These are phyloP conservation scores for Dasyprocta punctata DNA, from an alignment of 2,113 vertebrate species.

Conservation along the genomic window DNA sequence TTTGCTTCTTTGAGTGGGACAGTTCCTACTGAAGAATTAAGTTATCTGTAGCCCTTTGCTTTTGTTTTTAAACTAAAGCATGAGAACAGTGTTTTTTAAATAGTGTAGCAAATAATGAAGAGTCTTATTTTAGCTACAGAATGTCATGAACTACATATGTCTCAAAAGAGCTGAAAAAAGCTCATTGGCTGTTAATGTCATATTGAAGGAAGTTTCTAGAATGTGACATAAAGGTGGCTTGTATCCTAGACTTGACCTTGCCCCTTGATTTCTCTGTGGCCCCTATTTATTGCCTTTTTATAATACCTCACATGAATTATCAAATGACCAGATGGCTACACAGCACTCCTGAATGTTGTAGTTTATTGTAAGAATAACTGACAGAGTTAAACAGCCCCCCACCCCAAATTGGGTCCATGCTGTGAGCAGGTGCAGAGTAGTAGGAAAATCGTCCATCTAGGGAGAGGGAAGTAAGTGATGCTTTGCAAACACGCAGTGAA, in stretches of 20 bases:
- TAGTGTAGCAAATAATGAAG: neutral
- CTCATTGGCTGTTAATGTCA: neutral
- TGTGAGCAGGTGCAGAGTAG: neutral
- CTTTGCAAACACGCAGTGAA: neutral
- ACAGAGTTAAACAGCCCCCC: neutral
- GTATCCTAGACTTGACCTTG: neutral
- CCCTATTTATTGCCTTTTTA: neutral
- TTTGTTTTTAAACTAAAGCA: neutral
- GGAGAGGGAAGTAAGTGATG: neutral
- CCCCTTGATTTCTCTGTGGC: neutral
- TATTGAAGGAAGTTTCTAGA: constrained; percentile 5
- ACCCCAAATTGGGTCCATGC: neutral
- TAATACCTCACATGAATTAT: neutral
- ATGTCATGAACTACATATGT: neutral
- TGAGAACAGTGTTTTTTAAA: constrained; percentile 1
- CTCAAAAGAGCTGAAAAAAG: neutral
- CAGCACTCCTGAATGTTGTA: neutral
- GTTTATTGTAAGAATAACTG: neutral
- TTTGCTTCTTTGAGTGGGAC: neutral
- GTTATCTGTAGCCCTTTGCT: neutral
- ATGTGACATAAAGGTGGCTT: neutral
- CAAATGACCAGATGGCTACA: neutral
- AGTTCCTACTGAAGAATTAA: neutral
- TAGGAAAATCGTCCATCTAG: neutral
- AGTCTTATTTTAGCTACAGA: neutral